Evolutionary conservation across 2,797 vertebrate genomes (phyloP), one percentile per base, ranked within the genome.

Genomic region (Gambusia yucatana): DNA sequence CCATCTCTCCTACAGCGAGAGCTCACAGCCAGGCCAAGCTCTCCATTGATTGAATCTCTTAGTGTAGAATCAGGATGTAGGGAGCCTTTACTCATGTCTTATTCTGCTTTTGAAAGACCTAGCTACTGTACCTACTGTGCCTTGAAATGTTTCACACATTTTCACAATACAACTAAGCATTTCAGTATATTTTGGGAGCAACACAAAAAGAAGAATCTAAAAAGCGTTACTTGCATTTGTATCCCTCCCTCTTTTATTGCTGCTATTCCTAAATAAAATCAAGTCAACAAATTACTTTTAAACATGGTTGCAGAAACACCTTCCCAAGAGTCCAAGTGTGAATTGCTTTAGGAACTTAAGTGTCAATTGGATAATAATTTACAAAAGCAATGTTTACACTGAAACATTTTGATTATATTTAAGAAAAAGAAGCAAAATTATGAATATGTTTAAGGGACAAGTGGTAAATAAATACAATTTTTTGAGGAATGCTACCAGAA

Each of bases 41-140:
- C 87, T 92, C 72, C 50, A 91, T 92, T 92, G 91, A 95, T 93
- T 91, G 89, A 92, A 93, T 94, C 92, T 89, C 84, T 81, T 76
- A 73, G 84, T 88, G 82, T 65, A 55, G 82, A 71, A 80, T 79
- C 48, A 7, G 84, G 80, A 85, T 85, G 84, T 72, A 84, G 77
- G 33, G 74, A 84, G 67, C 71, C 82, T 85, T 86, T 89, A 87
- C 84, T 87, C 86, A 79, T 61, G 80, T 77, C 83, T 83, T 76
- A 74, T 25, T 74, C 59, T 76, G 76, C 76, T 22, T 83, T 90
- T 86, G 83, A 80, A 80, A 84, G 75, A 84, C 86, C 86, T 55
- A 69, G 57, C 71, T 70, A 28, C 74, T 84, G 79, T 89, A 78
- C 78, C 20, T 67, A 41, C 36, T 14, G 10, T 69, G 22, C 22